phyloP scores from a whole-genome alignment of 2,797 vertebrate genomes.

The Pipistrellus nathusii region DNA sequence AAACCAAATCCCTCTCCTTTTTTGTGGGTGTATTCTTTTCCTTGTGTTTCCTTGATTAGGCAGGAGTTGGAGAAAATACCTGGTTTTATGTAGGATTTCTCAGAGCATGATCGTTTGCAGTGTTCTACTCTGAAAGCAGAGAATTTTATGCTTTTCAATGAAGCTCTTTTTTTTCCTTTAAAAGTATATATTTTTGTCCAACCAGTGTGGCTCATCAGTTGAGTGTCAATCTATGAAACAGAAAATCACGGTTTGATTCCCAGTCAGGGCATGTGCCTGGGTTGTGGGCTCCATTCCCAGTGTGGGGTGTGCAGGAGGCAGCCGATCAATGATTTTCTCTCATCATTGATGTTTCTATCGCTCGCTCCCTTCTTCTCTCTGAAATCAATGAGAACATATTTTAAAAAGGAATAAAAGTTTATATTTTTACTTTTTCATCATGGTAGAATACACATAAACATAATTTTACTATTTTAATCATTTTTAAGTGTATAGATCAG shows the following conservation, averaged over 20 bases:
- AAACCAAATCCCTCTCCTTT: background rate
- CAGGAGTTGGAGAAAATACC: background rate
- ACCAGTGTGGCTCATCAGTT: no score
- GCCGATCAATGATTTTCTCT: no score
- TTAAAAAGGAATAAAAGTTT: background rate
- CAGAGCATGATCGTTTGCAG: background rate
- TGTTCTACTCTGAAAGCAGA: constrained; percentile 41
- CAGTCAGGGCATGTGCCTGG: no score
- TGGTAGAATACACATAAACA: background rate
- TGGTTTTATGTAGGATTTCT: constrained; percentile 43
- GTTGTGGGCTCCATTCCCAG: no score
- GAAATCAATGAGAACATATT: no score
- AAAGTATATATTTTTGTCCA: background rate
- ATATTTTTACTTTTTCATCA: constrained; percentile 7
- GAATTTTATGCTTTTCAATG: background rate
- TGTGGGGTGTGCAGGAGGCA: no score
- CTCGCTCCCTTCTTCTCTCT: no score
- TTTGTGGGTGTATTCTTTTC: background rate
- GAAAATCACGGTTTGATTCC: no score
- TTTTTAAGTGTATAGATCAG: background rate
- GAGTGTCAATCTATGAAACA: no score
- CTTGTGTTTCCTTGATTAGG: background rate
- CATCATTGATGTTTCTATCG: no score
- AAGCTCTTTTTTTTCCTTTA: background rate
- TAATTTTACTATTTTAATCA: background rate